phyloP scores from a whole-genome alignment of 2,113 vertebrate genomes.

The Anseranas semipalmata region DNA sequence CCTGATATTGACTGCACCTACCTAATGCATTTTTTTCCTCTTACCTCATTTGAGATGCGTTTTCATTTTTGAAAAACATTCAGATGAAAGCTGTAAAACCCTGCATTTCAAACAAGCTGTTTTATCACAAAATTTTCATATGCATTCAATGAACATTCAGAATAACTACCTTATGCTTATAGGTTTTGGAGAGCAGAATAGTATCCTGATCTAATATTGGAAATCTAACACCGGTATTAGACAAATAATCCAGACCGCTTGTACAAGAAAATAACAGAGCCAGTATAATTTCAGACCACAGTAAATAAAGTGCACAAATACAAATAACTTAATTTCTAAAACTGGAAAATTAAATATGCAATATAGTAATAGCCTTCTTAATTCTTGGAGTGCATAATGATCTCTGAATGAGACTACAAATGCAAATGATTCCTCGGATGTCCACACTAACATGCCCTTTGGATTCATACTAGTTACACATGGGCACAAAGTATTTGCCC shows the following conservation, averaged over 20 bases:
- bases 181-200: neutral
- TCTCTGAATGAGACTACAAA: neutral
- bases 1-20: neutral
- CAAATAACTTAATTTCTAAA: neutral
- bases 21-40: neutral
- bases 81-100: neutral
- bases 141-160: neutral
- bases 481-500: neutral
- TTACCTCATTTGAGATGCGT: rapidly evolving
- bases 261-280: neutral
- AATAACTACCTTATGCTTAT: neutral
- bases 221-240: neutral
- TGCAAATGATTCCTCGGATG: neutral
- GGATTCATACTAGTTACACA: neutral
- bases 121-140: neutral
- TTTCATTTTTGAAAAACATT: neutral
- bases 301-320: neutral
- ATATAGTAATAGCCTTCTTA: neutral
- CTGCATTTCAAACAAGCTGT: neutral
- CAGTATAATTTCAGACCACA: neutral
- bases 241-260: neutral
- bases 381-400: neutral
- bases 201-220: neutral
- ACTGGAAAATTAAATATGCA: neutral
- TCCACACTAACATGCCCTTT: neutral